These are phyloP conservation scores for Crocidura indochinensis DNA, from an alignment of 2,797 vertebrate genomes.

Conservation along the genomic window DNA sequence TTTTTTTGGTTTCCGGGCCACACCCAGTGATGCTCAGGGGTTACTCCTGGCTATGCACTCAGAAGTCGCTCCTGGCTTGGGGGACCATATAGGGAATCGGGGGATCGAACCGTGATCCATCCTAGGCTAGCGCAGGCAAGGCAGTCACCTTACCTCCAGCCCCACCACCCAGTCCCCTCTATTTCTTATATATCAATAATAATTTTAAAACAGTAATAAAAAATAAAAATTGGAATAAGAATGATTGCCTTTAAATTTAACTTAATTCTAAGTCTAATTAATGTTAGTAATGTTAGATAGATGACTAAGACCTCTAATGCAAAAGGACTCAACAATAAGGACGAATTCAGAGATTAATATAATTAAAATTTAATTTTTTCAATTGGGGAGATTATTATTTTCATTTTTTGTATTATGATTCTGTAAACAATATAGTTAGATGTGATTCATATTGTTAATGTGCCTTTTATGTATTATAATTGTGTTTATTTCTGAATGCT, in stretches of 20 bases:
- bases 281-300: neutral
- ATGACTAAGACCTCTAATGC: neutral
- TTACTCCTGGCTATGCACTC: too few relatives aligned
- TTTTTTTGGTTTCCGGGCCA: too few relatives aligned
- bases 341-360: neutral
- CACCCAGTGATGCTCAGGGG: too few relatives aligned
- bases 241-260: neutral
- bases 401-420: conserved; percentile 39
- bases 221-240: neutral
- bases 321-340: neutral
- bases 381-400: conserved; percentile 9
- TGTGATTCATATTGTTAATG: neutral
- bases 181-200: neutral
- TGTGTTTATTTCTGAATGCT: neutral
- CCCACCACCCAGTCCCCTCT: too few relatives aligned
- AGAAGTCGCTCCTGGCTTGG: too few relatives aligned
- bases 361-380: conserved; percentile 45
- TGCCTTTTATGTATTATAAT: neutral
- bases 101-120: too few relatives aligned
- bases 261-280: neutral
- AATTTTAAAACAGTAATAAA: conserved; percentile 16
- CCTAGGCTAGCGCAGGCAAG: too few relatives aligned
- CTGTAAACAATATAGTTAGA: conserved; percentile 5
- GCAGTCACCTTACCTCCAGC: too few relatives aligned
- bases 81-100: too few relatives aligned